phyloP scores from a whole-genome alignment of 2,888 invertebrate species.

The Resseliella maxima region DNA sequence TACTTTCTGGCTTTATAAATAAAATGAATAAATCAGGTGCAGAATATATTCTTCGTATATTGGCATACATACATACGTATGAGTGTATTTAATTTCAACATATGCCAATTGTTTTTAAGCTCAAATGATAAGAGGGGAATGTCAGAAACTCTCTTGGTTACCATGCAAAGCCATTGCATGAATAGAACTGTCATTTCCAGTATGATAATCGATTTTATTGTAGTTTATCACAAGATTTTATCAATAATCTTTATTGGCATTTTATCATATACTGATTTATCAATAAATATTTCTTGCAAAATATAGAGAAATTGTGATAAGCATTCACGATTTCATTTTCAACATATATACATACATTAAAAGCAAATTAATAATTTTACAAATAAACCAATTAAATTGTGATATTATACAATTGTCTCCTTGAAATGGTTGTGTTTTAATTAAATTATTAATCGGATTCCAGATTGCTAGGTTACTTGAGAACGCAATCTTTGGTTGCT shows the following conservation, averaged over 20 bases:
- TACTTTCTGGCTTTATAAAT: not conserved
- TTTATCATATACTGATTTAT: not conserved
- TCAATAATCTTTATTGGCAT: not conserved
- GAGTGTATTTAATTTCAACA: not conserved
- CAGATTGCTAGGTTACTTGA: not conserved
- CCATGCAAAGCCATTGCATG: not conserved
- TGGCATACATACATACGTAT: no score
- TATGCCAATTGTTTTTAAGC: not conserved
- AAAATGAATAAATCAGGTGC: not conserved
- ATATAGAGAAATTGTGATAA: no score
- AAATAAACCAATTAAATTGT: conserved; percentile 11
- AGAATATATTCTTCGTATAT: not conserved
- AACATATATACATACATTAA: not conserved
- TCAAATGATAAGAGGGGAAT: not conserved
- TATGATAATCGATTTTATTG: not conserved
- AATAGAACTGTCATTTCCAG: not conserved
- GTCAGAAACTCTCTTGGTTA: no score
- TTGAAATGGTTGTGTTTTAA: not conserved
- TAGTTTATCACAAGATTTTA: not conserved
- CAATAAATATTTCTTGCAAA: no score
- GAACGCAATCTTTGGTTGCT: not conserved
- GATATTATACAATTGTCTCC: not conserved
- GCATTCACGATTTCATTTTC: no score
- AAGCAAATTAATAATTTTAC: not conserved
- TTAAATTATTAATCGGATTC: not conserved